Percentiles rank a stretch among this genome's conserved stretches.
phyloP scores from a whole-genome alignment of 1,140 invertebrate genomes.

The Cyrtorhinus lividipennis region DNA sequence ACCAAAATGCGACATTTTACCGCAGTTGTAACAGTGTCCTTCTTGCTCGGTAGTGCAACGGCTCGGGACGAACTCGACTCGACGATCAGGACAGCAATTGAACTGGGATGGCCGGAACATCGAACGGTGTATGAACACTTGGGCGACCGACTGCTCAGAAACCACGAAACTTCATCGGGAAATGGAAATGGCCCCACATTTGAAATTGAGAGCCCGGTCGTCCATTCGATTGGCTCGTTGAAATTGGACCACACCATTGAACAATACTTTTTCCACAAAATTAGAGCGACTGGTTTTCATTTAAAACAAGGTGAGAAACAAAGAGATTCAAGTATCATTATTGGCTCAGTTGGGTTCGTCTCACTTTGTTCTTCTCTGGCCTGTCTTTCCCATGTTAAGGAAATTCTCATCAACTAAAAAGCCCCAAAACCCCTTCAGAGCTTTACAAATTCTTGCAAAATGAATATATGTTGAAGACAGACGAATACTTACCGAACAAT shows the following conservation, averaged over 20 bases:
- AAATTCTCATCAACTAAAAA: too few species aligned
- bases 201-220: neutral
- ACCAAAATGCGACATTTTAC: neutral
- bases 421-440: too few species aligned
- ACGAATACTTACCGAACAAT: too few species aligned
- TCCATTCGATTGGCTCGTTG: neutral
- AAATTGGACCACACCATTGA: neutral
- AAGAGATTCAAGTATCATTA: too few species aligned
- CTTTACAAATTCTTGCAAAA: too few species aligned
- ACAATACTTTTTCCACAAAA: neutral
- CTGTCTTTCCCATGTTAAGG: too few species aligned
- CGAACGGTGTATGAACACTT: neutral
- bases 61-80: neutral
- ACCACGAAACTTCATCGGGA: neutral
- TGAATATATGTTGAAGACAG: too few species aligned
- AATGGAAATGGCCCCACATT: neutral
- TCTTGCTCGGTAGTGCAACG: neutral
- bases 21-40: neutral
- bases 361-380: too few species aligned
- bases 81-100: neutral
- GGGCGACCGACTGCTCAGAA: neutral
- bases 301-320: neutral
- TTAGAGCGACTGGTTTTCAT: neutral
- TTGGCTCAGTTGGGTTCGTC: too few species aligned
- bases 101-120: neutral